Conservation (phyloP, 2,888 invertebrate species). For the Lacanobia oleracea region DNA sequence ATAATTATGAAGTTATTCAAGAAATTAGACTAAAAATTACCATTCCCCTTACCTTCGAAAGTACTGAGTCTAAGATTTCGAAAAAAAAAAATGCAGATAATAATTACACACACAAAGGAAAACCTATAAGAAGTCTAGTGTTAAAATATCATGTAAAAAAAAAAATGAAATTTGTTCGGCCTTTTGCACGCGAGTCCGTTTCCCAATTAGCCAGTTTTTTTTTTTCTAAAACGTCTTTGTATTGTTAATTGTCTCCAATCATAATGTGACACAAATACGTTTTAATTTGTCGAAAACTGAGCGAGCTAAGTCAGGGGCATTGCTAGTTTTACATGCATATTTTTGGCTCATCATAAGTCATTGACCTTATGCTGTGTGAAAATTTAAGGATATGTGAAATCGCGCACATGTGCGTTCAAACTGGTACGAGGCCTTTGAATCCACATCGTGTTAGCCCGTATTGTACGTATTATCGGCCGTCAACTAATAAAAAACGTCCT, state of each 20-base stretch:
- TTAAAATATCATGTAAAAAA: too few species aligned
- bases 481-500: conserved; percentile 26
- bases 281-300: neutral
- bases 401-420: conserved; percentile 40
- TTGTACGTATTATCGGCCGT: conserved; percentile 14
- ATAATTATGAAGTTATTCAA: too few species aligned
- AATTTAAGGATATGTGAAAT: conserved; percentile 42
- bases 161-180: too few species aligned
- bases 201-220: neutral
- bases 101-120: too few species aligned
- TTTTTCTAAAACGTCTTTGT: neutral
- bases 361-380: conserved; percentile 42
- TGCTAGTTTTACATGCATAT: conserved; percentile 7
- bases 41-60: too few species aligned
- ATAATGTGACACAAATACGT: conserved; percentile 2
- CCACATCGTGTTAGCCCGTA: conserved; percentile 42
- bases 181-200: too few species aligned
- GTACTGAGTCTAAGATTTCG: too few species aligned
- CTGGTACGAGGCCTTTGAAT: conserved; percentile 42
- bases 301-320: conserved; percentile 5
- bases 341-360: conserved; percentile 38
- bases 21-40: too few species aligned
- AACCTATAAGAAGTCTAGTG: too few species aligned
- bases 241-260: neutral
- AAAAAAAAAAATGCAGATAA: too few species aligned